Percentiles rank a stretch among this genome's conserved stretches.
phyloP scores from a whole-genome alignment of 2,113 vertebrate genomes.

The Pluvialis apricaria region DNA sequence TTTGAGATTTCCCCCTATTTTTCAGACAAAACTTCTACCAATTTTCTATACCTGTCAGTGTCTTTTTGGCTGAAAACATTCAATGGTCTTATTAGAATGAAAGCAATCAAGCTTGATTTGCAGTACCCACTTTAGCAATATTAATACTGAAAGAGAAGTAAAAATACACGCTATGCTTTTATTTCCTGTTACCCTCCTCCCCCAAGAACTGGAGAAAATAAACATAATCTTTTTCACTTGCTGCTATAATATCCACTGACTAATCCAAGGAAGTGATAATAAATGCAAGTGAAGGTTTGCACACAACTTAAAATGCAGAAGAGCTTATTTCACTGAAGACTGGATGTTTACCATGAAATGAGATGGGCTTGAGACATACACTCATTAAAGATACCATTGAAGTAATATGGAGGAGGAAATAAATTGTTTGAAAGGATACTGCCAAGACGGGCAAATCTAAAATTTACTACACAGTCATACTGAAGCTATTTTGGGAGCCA shows the following conservation, averaged over 20 bases:
- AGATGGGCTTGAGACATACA: background rate
- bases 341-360: slow-evolving; percentile 7
- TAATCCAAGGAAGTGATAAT: background rate
- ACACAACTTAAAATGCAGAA: background rate
- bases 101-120: background rate
- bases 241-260: background rate
- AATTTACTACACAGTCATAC: slow-evolving; percentile 30
- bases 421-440: background rate
- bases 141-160: background rate
- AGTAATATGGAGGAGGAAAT: slow-evolving; percentile 19
- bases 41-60: background rate
- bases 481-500: slow-evolving; percentile 38
- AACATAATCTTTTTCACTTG: background rate
- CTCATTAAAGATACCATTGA: slow-evolving; percentile 6
- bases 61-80: background rate
- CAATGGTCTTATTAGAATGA: background rate
- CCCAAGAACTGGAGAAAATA: background rate
- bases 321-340: background rate
- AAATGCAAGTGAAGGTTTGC: slow-evolving; percentile 24
- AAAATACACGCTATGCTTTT: background rate
- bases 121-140: background rate
- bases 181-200: background rate
- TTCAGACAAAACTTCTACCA: background rate
- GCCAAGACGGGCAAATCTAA: slow-evolving; percentile 40
- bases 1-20: background rate